These are phyloP conservation scores for Crocuta crocuta DNA, from an alignment of 2,113 vertebrate genomes.

Conservation along the genomic window DNA sequence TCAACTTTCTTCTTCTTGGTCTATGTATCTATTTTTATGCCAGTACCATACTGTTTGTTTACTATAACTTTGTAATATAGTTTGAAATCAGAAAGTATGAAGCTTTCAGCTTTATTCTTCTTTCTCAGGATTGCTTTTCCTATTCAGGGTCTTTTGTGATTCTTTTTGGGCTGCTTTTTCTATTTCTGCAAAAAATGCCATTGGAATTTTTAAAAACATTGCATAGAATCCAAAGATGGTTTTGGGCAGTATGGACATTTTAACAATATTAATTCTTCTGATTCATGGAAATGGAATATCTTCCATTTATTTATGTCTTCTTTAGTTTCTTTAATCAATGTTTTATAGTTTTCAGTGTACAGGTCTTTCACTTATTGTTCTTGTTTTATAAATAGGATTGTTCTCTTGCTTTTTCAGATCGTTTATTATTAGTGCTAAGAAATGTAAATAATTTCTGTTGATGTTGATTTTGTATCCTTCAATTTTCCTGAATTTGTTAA, in stretches of 20 bases:
- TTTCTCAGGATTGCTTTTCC: background rate
- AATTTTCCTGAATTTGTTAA: background rate
- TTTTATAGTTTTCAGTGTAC: slow-evolving; percentile 8
- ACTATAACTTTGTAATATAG: background rate
- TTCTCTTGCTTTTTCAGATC: background rate
- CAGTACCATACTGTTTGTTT: background rate
- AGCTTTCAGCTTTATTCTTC: background rate
- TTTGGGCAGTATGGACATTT: background rate
- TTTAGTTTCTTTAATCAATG: background rate
- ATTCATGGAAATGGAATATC: background rate
- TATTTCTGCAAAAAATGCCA: background rate
- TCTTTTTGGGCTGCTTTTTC: background rate
- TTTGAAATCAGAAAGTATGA: background rate
- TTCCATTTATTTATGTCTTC: background rate
- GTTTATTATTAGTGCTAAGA: background rate
- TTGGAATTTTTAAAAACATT: background rate
- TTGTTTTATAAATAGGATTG: background rate
- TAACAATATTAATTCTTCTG: background rate
- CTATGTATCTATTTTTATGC: background rate
- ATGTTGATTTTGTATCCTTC: background rate
- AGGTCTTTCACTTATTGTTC: background rate
- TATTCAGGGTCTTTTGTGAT: background rate
- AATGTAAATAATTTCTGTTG: background rate
- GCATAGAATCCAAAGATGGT: too few species aligned
- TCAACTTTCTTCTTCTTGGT: background rate